Base-by-base conservation (phyloP, 1,140 invertebrate species). In the Whitmania pigra region DNA sequence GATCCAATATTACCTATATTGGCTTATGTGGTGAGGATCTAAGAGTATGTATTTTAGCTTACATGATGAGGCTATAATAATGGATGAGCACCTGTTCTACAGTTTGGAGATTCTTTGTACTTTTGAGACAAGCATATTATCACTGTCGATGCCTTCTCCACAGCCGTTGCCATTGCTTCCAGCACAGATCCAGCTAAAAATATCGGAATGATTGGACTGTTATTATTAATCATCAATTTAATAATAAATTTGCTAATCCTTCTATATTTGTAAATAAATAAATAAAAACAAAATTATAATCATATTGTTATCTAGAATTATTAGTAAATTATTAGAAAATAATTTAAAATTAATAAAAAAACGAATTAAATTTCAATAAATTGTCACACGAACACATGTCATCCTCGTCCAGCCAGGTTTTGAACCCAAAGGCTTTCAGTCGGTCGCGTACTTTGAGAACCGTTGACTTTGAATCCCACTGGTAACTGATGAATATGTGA, bases 401-500 rank as follows among this genome's bases (percentile, higher is more conserved):
- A 17, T 77, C 76, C 0, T 77, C 73, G 71, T 77, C 76, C 11
- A 77, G 75, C 71, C 74, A 77, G 43, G 69, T 73, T 43, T 75
- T 74, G 57, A 73, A 74, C 31, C 75, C 75, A 1, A 29, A 25
- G 13, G 29, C 49, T 25, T 74, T 75, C 57, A 80, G 66, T 63
- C 73, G 75, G 25, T 77, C 75, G 29, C 74, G 75, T 5, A 80
- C 71, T 63, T 77, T 75, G 49, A 76, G 69, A 5, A 78, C 75
- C 2, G 74, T 73, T 11, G 78, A 74, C 66, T 78, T 75, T 22
- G 76, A 77, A 55, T 69, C 75, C 77, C 78, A 78, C 0, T 76
- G 75, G 70, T 80, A 80, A 67, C 79, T 80, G 57, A 80, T 78
- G 67, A 80, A 77, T 20, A 80, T 75, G 72, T 80, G 79, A 31